Percentiles rank a stretch among this genome's conserved stretches.
Conservation (phyloP, 2,797 vertebrate species). For the Neosilurus mollespiculum region DNA sequence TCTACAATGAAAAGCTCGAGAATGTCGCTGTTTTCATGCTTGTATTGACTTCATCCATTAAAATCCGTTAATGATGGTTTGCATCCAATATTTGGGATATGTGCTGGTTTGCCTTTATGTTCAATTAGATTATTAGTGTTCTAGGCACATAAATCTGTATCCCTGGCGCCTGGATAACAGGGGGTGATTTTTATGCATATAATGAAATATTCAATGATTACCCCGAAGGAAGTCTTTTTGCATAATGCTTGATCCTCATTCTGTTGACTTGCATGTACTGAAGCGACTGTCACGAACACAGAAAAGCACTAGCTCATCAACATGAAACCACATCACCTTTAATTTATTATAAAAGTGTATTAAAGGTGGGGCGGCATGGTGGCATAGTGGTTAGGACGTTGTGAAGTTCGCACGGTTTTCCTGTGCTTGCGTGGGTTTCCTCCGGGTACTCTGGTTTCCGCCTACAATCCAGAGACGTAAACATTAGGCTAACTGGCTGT, state of each 20-base stretch:
- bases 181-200: slow-evolving; percentile 59
- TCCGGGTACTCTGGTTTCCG: too few relatives aligned
- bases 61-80: slow-evolving; percentile 21
- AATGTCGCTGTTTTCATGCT: slow-evolving; percentile 28
- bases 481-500: too few relatives aligned
- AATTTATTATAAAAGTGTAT: not conserved
- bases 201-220: slow-evolving; percentile 79
- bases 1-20: slow-evolving; percentile 71
- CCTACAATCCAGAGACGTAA: too few relatives aligned
- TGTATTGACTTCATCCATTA: slow-evolving; percentile 9
- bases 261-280: not conserved
- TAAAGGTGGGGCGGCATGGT: too few relatives aligned
- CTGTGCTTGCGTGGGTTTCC: too few relatives aligned
- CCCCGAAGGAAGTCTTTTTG: slow-evolving; percentile 73
- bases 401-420: too few relatives aligned
- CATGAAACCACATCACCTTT: slow-evolving; percentile 1
- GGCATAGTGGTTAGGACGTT: too few relatives aligned
- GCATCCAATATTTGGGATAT: slow-evolving; percentile 25
- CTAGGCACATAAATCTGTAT: slow-evolving; percentile 28
- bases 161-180: slow-evolving; percentile 10
- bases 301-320: not conserved
- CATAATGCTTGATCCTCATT: slow-evolving; percentile 71
- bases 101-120: slow-evolving; percentile 18
- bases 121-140: slow-evolving; percentile 34
- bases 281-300: not conserved